Evolutionary conservation across 2,888 invertebrate genomes (phyloP), one percentile per base, ranked within the genome.

Genomic region (Cheiracanthium punctorium): DNA sequence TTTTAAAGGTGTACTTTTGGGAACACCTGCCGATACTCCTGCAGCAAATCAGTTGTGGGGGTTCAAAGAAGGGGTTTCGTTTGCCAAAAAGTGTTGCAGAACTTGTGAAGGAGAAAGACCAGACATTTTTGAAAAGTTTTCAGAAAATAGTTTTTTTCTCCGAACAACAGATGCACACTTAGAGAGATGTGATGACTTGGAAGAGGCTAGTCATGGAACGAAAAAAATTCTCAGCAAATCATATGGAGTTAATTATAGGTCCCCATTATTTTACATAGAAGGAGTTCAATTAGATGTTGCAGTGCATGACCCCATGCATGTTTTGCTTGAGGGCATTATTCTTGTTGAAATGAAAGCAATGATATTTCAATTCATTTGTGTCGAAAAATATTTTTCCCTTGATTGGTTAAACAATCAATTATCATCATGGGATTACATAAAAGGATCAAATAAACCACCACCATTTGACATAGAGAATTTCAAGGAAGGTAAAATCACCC

Each of bases 21-120:
- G 14, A 28, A 67, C 67, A 24, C 76, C 67, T 24, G 76, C 65
- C 14, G 76, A 76, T 67, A 76, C 76, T n/a, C 67, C 41, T 20
- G 76, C 76, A 20, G 64, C 76, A 10, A 64, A 76, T 32, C 65
- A 76, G 24, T 24, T 67, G 24, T 64, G 76, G 67, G 76, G 76
- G 8, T 65, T 76, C 41, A 76, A 76, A 33, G 76, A 76, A 43
- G 67, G 76, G 12, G 76, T 76, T 4, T 30, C 65, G 28, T 33
- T 28, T 10, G 76, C 76, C 24, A 20, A 76, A 2, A 76, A 24
- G 41, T 76, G 64, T 65, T 76, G 76, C 37, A 76, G 76, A 64
- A 76, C 76, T 1, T 76, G 67, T 67, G 76, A 65, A 20, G 67
- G 33, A 17, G 29, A 10, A 28, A 64, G 76, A 24, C 65, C 76